Base-by-base conservation (phyloP, 2,888 invertebrate species). In the Limnephilus marmoratus region DNA sequence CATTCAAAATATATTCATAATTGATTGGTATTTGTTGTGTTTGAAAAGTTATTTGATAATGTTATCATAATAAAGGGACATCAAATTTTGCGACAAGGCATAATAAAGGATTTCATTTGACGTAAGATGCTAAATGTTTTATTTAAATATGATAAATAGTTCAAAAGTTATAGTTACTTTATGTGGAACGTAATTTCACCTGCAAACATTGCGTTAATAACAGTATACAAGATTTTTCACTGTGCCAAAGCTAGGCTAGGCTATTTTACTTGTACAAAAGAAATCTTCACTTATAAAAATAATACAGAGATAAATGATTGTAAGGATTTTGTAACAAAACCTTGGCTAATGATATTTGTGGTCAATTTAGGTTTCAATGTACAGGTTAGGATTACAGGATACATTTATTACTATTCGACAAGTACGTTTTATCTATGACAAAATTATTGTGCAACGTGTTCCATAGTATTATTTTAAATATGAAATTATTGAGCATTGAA, bases 371-470 rank as follows among this genome's bases (percentile, higher is more conserved):
- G n/a, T 86, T 86, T 41, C n/a, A 45, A 87, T 87, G 2, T 29
- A 89, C 15, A 80, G 88, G 81, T 12, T 18, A 80, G 18, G 68
- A 80, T 80, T 80, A 89, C n/a, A 81, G 37, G 41, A 80, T 80
- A 81, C 81, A 81, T 34, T 86, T 45, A 86, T 86, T 45, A 86
- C 45, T 41, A 45, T 86, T 37, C 88, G 68, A 89, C 37, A 81
- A 89, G 81, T 90, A 87, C 80, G 68, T 68, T 68, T 68, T 68
- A 53, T 87, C 91, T 92, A 92, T 81, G 85, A 87, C 81, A 93
- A 93, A 90, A 93, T 93, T 93, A 93, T 93, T 93, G 93, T 93
- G 93, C 91, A 91, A 68, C 41, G 37, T 83, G 68, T 81, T 90
- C 49, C 85, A 37, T 90, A 45, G 31, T 83, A 83, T 49, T 49